Evolutionary conservation across 2,888 invertebrate species (phyloP).

Genomic region (Drosophila putrida): DNA sequence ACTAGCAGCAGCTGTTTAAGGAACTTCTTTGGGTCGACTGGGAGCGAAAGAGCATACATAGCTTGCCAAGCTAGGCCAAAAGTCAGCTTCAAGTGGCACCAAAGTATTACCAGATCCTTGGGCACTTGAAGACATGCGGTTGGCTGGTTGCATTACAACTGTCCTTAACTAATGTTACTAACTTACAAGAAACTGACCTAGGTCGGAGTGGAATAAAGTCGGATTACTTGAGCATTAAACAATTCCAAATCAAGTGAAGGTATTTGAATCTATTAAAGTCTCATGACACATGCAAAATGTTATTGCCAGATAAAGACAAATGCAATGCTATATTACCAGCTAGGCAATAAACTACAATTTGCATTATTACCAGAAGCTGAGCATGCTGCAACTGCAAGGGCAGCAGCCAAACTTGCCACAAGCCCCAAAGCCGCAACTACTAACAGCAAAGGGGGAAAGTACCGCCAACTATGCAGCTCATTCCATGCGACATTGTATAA

Average conservation of each 20-base stretch:
- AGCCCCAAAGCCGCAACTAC: conserved; percentile 49
- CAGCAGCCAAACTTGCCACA: conserved; percentile 47
- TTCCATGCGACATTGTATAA: conserved; percentile 73
- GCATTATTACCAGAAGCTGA: conserved; percentile 52
- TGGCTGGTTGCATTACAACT: conserved; percentile 18
- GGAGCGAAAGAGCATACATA: not conserved
- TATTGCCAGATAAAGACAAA: conserved; percentile 33
- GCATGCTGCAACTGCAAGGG: conserved; percentile 6
- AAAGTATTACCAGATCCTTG: conserved; percentile 24
- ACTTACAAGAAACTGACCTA: not conserved
- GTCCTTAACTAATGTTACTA: not conserved
- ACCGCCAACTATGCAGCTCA: conserved; percentile 59
- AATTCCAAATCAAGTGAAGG: not conserved
- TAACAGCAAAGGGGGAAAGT: conserved; percentile 21
- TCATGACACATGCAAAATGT: conserved; percentile 40
- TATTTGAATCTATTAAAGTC: conserved; percentile 7
- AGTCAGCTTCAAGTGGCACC: conserved; percentile 27
- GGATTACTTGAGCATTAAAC: not conserved
- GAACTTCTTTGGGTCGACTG: conserved; percentile 40
- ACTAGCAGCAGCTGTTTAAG: conserved; percentile 54
- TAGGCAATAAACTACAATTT: conserved; percentile 75
- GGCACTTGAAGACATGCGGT: conserved; percentile 6
- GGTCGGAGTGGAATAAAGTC: not conserved
- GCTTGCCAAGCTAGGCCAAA: conserved; percentile 17
- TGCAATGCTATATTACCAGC: conserved; percentile 46